Conservation (phyloP, 2,113 vertebrate species). For the Herpailurus yagouaroundi region DNA sequence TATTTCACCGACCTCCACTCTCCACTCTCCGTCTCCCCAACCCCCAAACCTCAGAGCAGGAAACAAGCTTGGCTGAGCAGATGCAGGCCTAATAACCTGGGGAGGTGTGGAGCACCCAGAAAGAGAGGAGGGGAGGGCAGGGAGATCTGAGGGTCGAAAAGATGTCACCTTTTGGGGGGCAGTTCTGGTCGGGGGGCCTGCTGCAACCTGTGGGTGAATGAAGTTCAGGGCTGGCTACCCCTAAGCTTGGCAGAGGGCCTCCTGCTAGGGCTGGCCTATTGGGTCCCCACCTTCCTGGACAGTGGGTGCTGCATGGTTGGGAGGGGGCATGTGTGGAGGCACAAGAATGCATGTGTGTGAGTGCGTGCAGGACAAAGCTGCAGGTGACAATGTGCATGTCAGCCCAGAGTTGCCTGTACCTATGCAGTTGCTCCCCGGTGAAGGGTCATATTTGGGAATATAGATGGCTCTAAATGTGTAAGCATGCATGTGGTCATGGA, state of each 20-base stretch:
- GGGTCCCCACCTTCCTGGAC: background rate
- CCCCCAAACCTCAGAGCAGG: slow-evolving; percentile 16
- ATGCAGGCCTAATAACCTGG: background rate
- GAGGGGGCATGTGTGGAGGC: background rate
- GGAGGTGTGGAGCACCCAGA: background rate
- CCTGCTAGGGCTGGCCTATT: background rate
- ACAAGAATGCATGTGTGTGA: background rate
- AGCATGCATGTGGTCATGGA: background rate
- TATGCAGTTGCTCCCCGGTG: background rate
- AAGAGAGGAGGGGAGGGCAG: background rate
- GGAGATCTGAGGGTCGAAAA: background rate
- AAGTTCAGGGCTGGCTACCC: background rate
- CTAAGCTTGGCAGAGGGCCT: background rate
- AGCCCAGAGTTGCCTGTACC: background rate
- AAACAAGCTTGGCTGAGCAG: background rate
- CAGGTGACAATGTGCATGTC: background rate
- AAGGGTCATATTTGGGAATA: background rate
- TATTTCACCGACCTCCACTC: slow-evolving; percentile 65
- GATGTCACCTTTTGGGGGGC: background rate
- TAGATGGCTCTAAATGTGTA: background rate
- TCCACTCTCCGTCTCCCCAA: background rate
- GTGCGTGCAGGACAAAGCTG: background rate
- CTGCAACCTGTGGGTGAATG: background rate
- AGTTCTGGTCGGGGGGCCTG: background rate
- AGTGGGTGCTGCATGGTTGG: background rate